A percentile compares a stretch with the other conserved stretches of the same genome.
Evolutionary conservation across 37 sponge, comb jelly and placozoan genomes (phyloP).

Genomic region (Haliclona indistincta): DNA sequence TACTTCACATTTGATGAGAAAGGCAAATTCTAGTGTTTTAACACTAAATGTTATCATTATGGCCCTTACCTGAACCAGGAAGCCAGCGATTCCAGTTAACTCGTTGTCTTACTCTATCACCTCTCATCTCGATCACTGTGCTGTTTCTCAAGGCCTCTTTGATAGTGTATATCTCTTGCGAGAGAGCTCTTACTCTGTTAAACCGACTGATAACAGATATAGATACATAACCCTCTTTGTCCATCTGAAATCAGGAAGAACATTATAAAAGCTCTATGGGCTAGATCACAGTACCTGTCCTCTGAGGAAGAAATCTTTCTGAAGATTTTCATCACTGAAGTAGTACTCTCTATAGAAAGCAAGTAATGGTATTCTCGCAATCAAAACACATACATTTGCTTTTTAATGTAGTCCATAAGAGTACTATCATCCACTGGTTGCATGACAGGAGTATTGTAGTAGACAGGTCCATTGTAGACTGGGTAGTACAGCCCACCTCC

Average conservation of each 20-base stretch:
- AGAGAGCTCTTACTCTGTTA: slow-evolving; percentile 85
- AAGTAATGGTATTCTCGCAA: neutral
- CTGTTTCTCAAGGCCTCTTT: slow-evolving; percentile 68
- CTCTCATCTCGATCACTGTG: slow-evolving; percentile 44
- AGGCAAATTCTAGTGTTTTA: neutral
- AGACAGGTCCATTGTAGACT: slow-evolving; percentile 26
- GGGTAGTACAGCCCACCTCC: slow-evolving; percentile 32
- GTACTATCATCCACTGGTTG: slow-evolving; percentile 75
- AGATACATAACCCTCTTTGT: slow-evolving; percentile 89
- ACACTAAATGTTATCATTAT: too few species aligned
- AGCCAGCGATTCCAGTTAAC: slow-evolving; percentile 85
- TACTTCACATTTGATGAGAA: too few species aligned
- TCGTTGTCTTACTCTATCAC: slow-evolving; percentile 63
- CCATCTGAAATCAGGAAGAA: slow-evolving; percentile 80
- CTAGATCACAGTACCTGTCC: slow-evolving; percentile 64
- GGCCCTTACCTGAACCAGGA: slow-evolving; percentile 5
- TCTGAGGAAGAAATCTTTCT: slow-evolving; percentile 89
- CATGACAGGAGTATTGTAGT: slow-evolving; percentile 44
- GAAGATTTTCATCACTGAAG: slow-evolving; percentile 95
- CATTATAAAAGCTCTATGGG: neutral
- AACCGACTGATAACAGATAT: slow-evolving; percentile 83
- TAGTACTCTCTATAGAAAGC: slow-evolving; percentile 85
- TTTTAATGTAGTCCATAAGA: slow-evolving; percentile 78
- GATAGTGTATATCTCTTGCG: slow-evolving; percentile 76
- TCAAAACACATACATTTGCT: slow-evolving; percentile 75